Base-by-base conservation (phyloP, 2,113 vertebrate genomes). In the Heliornis fulica region DNA sequence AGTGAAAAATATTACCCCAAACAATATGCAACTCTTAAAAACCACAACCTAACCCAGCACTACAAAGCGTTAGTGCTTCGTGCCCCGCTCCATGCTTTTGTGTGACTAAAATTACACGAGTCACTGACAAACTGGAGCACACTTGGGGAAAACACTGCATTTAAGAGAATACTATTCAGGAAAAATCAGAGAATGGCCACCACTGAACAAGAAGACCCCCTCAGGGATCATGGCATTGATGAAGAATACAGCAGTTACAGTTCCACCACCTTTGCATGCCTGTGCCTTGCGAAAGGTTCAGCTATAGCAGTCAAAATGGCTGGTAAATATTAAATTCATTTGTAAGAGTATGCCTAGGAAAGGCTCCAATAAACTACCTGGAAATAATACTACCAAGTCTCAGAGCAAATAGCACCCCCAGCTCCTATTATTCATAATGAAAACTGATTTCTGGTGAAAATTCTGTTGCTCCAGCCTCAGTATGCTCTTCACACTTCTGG, bases 41-140 rank as follows among this genome's bases (percentile, higher is more conserved):
- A 0, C 0, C 4, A 3, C 34, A 72, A 48, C 13, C 72, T 68
- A 56, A 64, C 18, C 8, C 18, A 53, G 45, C 15, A 23, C 45
- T 75, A 84, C 32, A 71, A 83, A 82, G 32, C 34, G 31, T 68
- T 82, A 36, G 80, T 18, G 23, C 41, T 25, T 23, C 18, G 12
- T n/a, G 23, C 8, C 54, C 46, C 18, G 22, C 19, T 36, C 9
- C 17, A 20, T 21, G 36, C 9, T 72, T 79, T 46, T 69, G 8
- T 48, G 59, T 43, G 43, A 91, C 41, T 43, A 25, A 21, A 89
- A 82, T 66, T 31, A 82, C 0, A 0, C 15, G 72, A 74, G 31
- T 18, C 72, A 54, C 56, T 11, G 21, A 75, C 16, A 81, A 93
- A 66, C 14, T 16, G 28, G 29, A 63, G 25, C 71, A 65, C 10